These are phyloP conservation scores for Scaptodrosophila latifasciaeformis DNA, from an alignment of 2,888 invertebrate species.

Conservation along the genomic window DNA sequence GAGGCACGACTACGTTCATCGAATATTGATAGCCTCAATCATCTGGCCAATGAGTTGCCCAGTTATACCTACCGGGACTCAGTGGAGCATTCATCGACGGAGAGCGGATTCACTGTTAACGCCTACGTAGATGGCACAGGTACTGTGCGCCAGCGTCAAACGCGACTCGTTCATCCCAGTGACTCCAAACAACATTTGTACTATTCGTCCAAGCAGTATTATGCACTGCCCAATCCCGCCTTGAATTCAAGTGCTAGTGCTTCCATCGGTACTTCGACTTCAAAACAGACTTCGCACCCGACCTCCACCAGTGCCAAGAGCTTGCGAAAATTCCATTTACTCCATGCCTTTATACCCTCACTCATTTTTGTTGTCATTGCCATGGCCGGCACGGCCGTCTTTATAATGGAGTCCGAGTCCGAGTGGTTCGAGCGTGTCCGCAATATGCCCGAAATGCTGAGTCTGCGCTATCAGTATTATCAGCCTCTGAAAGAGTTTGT, in stretches of 20 bases:
- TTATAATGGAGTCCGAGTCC: constrained; percentile 87
- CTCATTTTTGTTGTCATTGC: constrained; percentile 84
- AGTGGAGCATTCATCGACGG: constrained; percentile 87
- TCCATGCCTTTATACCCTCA: constrained; percentile 86
- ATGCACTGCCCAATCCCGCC: constrained; percentile 54
- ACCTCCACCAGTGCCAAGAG: constrained; percentile 63
- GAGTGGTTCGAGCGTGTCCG: constrained; percentile 82
- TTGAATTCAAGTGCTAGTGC: constrained; percentile 61
- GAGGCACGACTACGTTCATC: constrained; percentile 76
- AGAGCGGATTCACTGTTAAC: constrained; percentile 79
- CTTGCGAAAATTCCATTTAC: constrained; percentile 78
- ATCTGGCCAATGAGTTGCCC: constrained; percentile 66
- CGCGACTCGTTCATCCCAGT: constrained; percentile 44
- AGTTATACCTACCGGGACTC: constrained; percentile 86
- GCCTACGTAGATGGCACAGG: constrained; percentile 58
- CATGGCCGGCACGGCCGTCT: constrained; percentile 81
- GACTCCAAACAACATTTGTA: constrained; percentile 54
- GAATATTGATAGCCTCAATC: constrained; percentile 62
- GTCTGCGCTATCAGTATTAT: constrained; percentile 87
- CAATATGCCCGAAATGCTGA: constrained; percentile 85
- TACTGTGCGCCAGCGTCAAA: constrained; percentile 17
- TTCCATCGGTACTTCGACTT: constrained; percentile 33
- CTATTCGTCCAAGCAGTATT: constrained; percentile 57
- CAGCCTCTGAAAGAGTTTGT: constrained; percentile 84
- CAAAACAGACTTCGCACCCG: constrained; percentile 22